These are phyloP conservation scores for Papilio elwesi DNA, from an alignment of 2,888 invertebrate genomes.

Conservation along the genomic window DNA sequence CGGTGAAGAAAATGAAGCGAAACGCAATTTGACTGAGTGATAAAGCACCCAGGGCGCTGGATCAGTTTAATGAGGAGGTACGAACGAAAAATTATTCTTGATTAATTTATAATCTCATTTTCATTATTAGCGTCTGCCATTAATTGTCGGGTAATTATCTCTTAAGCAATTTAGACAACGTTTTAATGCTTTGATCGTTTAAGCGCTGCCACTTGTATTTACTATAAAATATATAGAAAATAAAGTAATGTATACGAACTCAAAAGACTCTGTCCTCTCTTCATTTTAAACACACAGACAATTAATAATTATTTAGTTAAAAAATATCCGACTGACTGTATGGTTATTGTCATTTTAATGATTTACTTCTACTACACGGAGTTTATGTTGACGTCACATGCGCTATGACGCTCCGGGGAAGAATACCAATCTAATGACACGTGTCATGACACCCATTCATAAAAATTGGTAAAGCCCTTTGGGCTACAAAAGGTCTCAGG, in stretches of 20 bases:
- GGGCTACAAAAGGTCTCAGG: no score
- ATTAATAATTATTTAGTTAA: no score
- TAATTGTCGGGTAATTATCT: constrained; percentile 61
- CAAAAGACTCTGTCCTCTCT: no score
- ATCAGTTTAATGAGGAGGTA: constrained; percentile 82
- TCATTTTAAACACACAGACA: no score
- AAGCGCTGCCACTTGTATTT: constrained; percentile 9
- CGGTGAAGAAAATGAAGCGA: constrained; percentile 83
- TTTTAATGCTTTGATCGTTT: constrained; percentile 44
- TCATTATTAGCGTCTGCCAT: constrained; percentile 63
- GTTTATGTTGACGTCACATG: no score
- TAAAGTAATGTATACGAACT: constrained; percentile 57
- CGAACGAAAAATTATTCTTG: constrained; percentile 77
- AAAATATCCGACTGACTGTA: no score
- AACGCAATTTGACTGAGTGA: constrained; percentile 84
- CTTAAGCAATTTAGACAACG: constrained; percentile 53
- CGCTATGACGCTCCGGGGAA: no score
- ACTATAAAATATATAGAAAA: constrained; percentile 66
- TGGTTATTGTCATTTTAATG: no score
- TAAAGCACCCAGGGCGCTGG: constrained; percentile 77
- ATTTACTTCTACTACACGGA: no score
- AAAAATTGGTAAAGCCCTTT: no score
- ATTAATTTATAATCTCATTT: constrained; percentile 70
- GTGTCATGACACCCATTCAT: no score
- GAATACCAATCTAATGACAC: no score